Evolutionary conservation across 2,113 vertebrate genomes (phyloP), one percentile per base, ranked within the genome.

Genomic region (Pao palembangensis): DNA sequence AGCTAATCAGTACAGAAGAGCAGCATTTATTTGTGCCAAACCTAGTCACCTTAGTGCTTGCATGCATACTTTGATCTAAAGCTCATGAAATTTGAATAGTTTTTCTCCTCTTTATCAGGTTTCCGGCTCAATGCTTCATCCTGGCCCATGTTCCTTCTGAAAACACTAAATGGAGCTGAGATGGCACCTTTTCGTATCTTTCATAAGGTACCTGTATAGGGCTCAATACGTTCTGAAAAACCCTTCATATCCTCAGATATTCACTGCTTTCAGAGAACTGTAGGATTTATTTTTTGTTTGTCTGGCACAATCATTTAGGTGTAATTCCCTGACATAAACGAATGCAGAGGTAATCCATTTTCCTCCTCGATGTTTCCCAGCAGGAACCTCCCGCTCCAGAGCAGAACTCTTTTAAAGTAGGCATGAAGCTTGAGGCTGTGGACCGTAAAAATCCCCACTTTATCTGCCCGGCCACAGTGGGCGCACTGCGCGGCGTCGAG

Each of bases 361-460:
- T 62, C 3, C 46, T 5, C 23, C 20, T 73, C 19, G 11, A 7
- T 79, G 49, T 52, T 69, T 49, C 88, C 64, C 79, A 91, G 88
- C 90, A 99, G 94, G 96, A 99, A 82, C 96, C 97, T 64, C 93
- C 94, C 20, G 92, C 94, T 56, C 97, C 96, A 61, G 92, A 96
- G 70, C 94, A 98, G 88, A 99, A 99, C 90, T 93, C 92, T 83
- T 98, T 98, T 91, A 93, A 96, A 81, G 92, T 96, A 72, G 97
- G 97, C 61, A 98, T 98, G 97, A 99, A 99, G 89, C 90, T 99
- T 84, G 97, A 99, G 84, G 96, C 97, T 31, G 94, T 99, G 85
- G 97, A 99, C 86, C 94, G 97, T 58, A 99, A 99, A 89, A 99
- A 99, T 84, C 97, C 97, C 51, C 96, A 98, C 90, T 98, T 98